phyloP scores from a whole-genome alignment of 2,797 vertebrate species.

The Pitangus sulphuratus region DNA sequence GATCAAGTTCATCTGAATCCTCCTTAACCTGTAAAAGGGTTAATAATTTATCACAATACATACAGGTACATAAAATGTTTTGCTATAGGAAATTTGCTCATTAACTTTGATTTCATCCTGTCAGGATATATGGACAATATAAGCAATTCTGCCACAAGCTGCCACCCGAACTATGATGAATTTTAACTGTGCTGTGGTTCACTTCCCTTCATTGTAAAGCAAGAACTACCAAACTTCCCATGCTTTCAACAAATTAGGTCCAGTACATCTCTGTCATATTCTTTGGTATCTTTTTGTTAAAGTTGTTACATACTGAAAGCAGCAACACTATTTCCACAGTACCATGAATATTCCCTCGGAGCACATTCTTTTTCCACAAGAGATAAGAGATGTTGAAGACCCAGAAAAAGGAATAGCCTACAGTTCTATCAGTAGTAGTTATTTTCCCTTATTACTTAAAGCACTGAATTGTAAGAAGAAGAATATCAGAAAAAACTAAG shows the following conservation, averaged over 20 bases:
- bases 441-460: background rate
- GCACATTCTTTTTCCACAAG: background rate
- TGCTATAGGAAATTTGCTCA: background rate
- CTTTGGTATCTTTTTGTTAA: background rate
- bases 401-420: background rate
- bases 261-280: fast-evolving
- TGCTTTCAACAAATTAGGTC: background rate
- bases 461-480: background rate
- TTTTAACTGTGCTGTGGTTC: background rate
- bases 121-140: background rate
- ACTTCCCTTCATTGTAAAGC: background rate
- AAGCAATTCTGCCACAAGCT: background rate
- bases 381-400: background rate
- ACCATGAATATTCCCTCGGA: background rate
- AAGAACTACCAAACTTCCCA: background rate
- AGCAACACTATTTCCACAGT: background rate
- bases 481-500: background rate
- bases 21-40: background rate
- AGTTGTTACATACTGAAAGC: background rate
- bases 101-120: background rate
- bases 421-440: background rate
- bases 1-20: background rate
- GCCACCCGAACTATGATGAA: background rate
- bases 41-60: background rate
- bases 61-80: background rate